Conservation (phyloP, 2,113 vertebrate genomes). For the Herpetotheres cachinnans region DNA sequence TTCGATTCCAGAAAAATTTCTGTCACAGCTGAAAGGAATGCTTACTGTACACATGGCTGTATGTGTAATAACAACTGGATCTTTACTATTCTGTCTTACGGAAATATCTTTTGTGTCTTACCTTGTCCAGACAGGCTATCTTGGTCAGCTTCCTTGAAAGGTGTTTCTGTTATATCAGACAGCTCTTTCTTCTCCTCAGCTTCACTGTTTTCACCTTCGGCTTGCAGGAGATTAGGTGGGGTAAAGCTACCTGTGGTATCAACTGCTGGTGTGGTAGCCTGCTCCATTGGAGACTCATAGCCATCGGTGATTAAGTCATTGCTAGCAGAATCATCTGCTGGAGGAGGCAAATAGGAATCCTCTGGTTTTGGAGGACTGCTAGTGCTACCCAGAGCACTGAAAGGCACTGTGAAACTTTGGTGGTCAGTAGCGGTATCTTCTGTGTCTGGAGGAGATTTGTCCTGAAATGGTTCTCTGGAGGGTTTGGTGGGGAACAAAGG, state of each 20-base stretch:
- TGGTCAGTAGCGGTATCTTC: background rate
- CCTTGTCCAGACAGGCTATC: background rate
- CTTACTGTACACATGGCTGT: rapidly evolving
- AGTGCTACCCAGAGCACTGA: background rate
- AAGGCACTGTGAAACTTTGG: conserved; percentile 12
- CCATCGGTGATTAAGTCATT: background rate
- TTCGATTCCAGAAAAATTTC: background rate
- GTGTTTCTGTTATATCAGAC: background rate
- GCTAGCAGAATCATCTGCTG: conserved; percentile 38
- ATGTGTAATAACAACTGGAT: background rate
- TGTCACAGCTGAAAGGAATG: background rate
- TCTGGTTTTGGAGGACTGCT: background rate
- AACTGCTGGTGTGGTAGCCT: background rate
- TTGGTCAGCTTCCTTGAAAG: background rate
- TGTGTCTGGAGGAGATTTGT: background rate
- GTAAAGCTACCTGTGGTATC: background rate
- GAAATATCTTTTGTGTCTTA: background rate
- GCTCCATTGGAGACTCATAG: background rate
- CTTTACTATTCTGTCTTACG: background rate
- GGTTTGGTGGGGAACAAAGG: conserved; percentile 14
- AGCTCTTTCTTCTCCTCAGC: background rate
- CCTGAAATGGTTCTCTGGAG: background rate
- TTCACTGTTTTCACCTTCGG: background rate
- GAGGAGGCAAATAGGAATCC: conserved; percentile 11
- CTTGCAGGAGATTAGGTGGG: background rate